Evolutionary conservation across 2,797 vertebrate species (phyloP), one percentile per base, ranked within the genome.

Genomic region (Intellagama lesueurii): DNA sequence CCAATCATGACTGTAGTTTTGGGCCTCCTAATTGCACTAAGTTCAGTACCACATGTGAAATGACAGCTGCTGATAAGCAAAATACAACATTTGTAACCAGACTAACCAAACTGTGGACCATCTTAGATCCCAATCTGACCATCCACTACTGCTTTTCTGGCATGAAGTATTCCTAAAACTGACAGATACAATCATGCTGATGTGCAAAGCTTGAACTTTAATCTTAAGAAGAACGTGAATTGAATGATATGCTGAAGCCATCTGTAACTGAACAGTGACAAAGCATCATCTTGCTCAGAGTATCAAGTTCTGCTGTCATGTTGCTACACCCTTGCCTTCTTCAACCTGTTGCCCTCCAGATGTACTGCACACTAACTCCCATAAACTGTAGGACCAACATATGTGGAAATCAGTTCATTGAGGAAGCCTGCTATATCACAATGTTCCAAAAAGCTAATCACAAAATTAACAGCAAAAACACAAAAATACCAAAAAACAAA

Each of bases 21-120:
- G 52, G 12, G 52, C 52, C 7, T 56, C 52, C 52, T 14, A 14
- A 56, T 8, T 76, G 83, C 26, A 24, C 47, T 32, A 49, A 44
- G 40, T 44, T 35, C 66, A 47, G 28, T 32, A 83, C 47, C 52
- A 88, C 49, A 88, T 66, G 60, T 68, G 22, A 83, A n/a, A 75
- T 83, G 72, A 28, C 24, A 35, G 7, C 12, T 85, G 22, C 52
- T 85, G 22, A 56, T 26, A 64, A 60, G 24, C 35, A 44, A 28
- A 35, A 30, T 40, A 68, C 24, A 83, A 56, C 75, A 88, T 77
- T n/a, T 0, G 5, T 35, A n/a, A 83, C 64, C 47, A 35, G 75
- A 88, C 44, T 35, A n/a, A 83, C 64, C 47, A 35, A 82, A 88
- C 44, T 66, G 68, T 72, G 16, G 82, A 84, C 49, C 66, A 66